Evolutionary conservation across 2,113 vertebrate genomes (phyloP), one percentile per base, ranked within the genome.

Genomic region (Amazona guildingii): DNA sequence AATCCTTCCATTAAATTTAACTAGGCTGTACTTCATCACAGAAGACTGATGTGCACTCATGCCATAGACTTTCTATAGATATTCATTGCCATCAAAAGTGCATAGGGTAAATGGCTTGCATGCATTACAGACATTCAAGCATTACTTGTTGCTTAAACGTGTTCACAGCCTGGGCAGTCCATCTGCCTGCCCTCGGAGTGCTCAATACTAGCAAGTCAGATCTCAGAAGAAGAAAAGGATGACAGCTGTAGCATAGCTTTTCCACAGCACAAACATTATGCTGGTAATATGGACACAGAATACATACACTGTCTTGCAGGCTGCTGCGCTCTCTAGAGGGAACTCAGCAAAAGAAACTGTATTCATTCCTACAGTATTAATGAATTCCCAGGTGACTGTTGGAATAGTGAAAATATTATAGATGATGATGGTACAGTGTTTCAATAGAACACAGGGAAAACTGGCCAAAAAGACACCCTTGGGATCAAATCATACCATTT

Each of bases 281-380:
- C 80, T 48, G 55, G 5, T 6, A 28, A 52, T 14, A 64, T 4
- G 0, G 75, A 48, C 86, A 52, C 51, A 19, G n/a, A 86, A 87
- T 14, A 33, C n/a, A 11, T 25, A 28, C 11, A 2, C 23, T 13
- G 77, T 92, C 62, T 90, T 29, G 66, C 88, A 96, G 96, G 31
- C 94, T 86, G 83, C 79, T 83, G 94, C 91, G 79, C 75, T 90
- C 85, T 96, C 96, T 95, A 95, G 86, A 95, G 92, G 83, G 88
- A 94, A 95, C 46, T 88, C 68, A 44, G 57, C 77, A 84, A 49
- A 55, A 61, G 48, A 61, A 95, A 64, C 73, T n/a, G 24, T 44
- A 70, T 44, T 77, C 14, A n/a, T 75, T 84, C 51, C 62, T 79
- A 64, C 75, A 24, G 29, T 83, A 63, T 61, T 88, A 73, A 91